Conservation (phyloP, 37 sponge, comb jelly and placozoan species). For the Theonella swinhoei region DNA sequence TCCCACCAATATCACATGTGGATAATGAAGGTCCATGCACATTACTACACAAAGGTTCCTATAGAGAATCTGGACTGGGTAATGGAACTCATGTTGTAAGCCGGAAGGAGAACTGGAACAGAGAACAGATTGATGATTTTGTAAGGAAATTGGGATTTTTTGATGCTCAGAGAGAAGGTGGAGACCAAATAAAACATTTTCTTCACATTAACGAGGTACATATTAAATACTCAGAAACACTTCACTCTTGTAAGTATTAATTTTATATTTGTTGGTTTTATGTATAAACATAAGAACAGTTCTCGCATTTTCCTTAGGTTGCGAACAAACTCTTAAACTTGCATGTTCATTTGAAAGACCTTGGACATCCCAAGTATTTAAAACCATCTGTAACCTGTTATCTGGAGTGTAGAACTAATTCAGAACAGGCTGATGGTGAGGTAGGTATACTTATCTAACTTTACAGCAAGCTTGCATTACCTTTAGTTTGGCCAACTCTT, state of each 20-base stretch:
- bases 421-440: constrained; percentile 12
- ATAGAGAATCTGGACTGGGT: neutral
- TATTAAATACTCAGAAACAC: neutral
- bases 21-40: neutral
- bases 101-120: constrained; percentile 46
- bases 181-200: constrained; percentile 56
- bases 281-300: neutral
- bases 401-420: constrained; percentile 22
- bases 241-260: neutral
- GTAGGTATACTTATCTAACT: constrained; percentile 22
- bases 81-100: neutral
- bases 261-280: too few species aligned
- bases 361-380: constrained; percentile 69
- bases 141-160: constrained; percentile 88
- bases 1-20: neutral
- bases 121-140: constrained; percentile 83
- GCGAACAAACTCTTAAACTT: constrained; percentile 65
- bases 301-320: constrained; percentile 16
- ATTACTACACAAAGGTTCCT: neutral
- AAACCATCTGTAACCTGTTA: neutral
- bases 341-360: constrained; percentile 40
- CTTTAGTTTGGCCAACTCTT: too few species aligned
- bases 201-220: constrained; percentile 51
- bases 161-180: constrained; percentile 69
- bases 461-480: neutral